Percentiles rank a stretch among this genome's conserved stretches.
Evolutionary conservation across 2,888 invertebrate species (phyloP).

Genomic region (Volucella inanis): DNA sequence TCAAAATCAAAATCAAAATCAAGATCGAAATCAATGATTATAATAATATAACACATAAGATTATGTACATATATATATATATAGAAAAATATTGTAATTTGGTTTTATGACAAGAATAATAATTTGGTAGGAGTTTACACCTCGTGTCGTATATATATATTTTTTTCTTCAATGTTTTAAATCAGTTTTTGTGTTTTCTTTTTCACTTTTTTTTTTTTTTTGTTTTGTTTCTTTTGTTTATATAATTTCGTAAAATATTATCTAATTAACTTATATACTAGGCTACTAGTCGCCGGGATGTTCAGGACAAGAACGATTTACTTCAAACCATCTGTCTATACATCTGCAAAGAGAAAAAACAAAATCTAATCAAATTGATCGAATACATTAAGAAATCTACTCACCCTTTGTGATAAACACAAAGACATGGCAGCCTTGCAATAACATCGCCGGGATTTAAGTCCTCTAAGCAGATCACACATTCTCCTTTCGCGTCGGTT

Average conservation of each 20-base stretch:
- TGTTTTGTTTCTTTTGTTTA: slow-evolving; percentile 30
- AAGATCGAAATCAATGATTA: slow-evolving; percentile 43
- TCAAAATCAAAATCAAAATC: background rate
- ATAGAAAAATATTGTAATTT: slow-evolving; percentile 74
- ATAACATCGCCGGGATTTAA: slow-evolving; percentile 97
- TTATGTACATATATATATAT: slow-evolving; percentile 69
- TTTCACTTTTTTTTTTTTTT: slow-evolving; percentile 11
- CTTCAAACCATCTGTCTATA: slow-evolving; percentile 99
- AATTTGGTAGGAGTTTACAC: slow-evolving; percentile 74
- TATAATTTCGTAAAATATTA: slow-evolving; percentile 74
- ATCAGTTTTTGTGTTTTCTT: slow-evolving; percentile 39
- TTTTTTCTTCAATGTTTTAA: slow-evolving; percentile 27
- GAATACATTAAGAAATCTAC: slow-evolving; percentile 49
- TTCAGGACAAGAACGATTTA: slow-evolving; percentile 99
- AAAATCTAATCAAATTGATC: slow-evolving; percentile 2
- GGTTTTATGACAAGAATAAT: slow-evolving; percentile 75
- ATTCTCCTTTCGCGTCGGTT: slow-evolving; percentile 98
- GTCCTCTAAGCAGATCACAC: slow-evolving; percentile 99
- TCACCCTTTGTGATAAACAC: slow-evolving; percentile 99
- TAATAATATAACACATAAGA: slow-evolving; percentile 67
- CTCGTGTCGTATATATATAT: slow-evolving; percentile 65
- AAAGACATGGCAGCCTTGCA: slow-evolving; percentile 98
- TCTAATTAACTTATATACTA: slow-evolving; percentile 77
- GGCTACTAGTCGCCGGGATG: slow-evolving; percentile 95
- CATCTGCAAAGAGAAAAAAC: slow-evolving; percentile 86